Evolutionary conservation across 2,797 vertebrate species (phyloP).

Genomic region (Alexandromys oeconomus): DNA sequence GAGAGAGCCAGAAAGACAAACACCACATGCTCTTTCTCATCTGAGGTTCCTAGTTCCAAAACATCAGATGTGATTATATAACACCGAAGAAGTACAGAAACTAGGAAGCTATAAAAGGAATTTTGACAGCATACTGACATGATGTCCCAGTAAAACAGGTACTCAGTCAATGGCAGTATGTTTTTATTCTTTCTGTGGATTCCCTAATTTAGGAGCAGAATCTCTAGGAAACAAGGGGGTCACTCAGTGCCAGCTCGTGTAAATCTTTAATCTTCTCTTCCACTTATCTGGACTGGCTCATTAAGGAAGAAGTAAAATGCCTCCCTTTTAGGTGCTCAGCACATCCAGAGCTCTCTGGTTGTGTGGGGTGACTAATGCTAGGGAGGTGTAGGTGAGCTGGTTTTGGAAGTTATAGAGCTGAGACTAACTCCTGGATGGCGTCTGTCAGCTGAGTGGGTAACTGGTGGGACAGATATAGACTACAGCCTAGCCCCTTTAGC

Average conservation of each 20-base stretch:
- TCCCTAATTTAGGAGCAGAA: background rate
- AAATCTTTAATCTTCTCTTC: background rate
- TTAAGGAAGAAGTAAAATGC: background rate
- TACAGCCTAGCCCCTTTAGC: background rate
- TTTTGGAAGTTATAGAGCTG: background rate
- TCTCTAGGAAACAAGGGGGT: background rate
- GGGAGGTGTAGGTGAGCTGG: background rate
- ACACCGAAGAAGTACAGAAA: background rate
- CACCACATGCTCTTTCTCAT: background rate
- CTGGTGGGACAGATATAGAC: background rate
- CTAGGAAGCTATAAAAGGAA: background rate
- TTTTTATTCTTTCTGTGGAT: conserved; percentile 25
- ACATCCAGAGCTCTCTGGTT: background rate
- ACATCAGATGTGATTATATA: background rate
- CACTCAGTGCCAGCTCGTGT: background rate
- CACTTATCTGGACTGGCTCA: background rate
- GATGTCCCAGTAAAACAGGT: background rate
- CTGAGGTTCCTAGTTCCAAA: background rate
- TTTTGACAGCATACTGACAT: background rate
- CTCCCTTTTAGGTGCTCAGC: background rate
- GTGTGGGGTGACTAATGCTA: background rate
- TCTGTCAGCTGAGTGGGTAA: background rate
- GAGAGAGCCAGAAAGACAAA: background rate
- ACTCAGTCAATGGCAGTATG: background rate
- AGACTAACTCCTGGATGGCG: background rate